Percentiles rank a stretch among this genome's conserved stretches.
These are phyloP conservation scores for Tautogolabrus adspersus DNA, from an alignment of 2,113 vertebrate species.

Conservation along the genomic window DNA sequence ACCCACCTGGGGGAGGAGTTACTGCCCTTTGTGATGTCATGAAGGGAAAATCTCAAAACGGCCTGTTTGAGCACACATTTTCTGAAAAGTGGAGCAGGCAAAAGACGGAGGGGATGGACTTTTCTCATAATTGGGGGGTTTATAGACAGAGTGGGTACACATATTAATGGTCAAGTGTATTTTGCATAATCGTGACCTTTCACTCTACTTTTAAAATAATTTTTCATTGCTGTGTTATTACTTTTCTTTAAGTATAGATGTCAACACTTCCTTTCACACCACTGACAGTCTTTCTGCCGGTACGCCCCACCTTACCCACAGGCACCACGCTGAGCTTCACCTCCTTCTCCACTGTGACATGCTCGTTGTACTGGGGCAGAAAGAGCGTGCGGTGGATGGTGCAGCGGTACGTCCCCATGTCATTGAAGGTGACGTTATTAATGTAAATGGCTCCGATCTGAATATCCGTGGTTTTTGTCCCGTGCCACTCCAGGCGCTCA, in stretches of 20 bases:
- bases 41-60: too few relatives aligned
- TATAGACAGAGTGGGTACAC: too few relatives aligned
- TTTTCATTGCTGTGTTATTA: neutral
- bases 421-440: conserved; percentile 86
- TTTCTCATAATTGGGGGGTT: too few relatives aligned
- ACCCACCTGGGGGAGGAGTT: too few relatives aligned
- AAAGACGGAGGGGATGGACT: too few relatives aligned
- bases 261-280: neutral
- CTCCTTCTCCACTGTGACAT: conserved; percentile 83
- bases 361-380: conserved; percentile 61
- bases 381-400: conserved; percentile 85
- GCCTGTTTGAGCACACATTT: too few relatives aligned
- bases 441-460: conserved; percentile 87
- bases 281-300: neutral
- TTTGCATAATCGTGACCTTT: too few relatives aligned
- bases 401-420: conserved; percentile 88
- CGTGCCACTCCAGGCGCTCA: conserved; percentile 84
- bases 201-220: neutral
- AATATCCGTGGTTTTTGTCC: conserved; percentile 84
- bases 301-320: conserved; percentile 79
- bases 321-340: conserved; percentile 87
- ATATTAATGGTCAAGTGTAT: too few relatives aligned
- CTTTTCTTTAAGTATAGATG: neutral
- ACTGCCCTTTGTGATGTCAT: too few relatives aligned
- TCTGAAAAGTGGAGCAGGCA: too few relatives aligned